These are phyloP conservation scores for Dendronephthya gigantea DNA, from an alignment of 64 coral and sea anemone species.

Conservation along the genomic window DNA sequence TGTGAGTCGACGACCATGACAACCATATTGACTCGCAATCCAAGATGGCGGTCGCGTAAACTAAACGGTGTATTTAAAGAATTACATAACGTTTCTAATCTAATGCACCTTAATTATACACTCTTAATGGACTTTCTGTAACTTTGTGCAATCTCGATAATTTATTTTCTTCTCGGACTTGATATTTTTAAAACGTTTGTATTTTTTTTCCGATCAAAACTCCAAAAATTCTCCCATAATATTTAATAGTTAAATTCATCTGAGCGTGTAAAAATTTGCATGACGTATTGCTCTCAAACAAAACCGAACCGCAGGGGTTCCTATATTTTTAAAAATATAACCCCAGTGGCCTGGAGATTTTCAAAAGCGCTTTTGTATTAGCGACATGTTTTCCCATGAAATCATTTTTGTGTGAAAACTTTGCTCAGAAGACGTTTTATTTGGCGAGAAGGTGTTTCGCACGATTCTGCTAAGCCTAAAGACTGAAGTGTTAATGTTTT, in stretches of 20 bases:
- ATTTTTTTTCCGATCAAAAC: neutral
- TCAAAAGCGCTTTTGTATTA: neutral
- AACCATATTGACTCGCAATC: neutral
- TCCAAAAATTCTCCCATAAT: neutral
- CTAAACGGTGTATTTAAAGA: no score
- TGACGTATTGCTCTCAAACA: neutral
- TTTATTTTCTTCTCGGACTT: no score
- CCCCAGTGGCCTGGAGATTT: neutral
- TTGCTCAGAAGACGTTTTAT: neutral
- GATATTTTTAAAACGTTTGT: no score
- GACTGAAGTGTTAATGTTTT: no score
- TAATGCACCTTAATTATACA: no score
- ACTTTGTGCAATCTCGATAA: neutral
- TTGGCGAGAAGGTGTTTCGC: neutral
- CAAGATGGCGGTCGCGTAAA: neutral
- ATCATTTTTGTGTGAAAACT: neutral
- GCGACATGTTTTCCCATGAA: neutral
- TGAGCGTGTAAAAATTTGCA: neutral
- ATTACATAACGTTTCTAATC: no score
- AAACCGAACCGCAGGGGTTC: neutral
- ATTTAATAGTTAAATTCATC: neutral
- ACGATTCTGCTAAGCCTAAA: neutral
- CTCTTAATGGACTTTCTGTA: neutral
- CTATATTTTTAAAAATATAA: neutral
- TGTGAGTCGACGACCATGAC: no score